A percentile compares a stretch with the other conserved stretches of the same genome.
Evolutionary conservation across 2,888 invertebrate species (phyloP).

Genomic region (Plagodis pulveraria): DNA sequence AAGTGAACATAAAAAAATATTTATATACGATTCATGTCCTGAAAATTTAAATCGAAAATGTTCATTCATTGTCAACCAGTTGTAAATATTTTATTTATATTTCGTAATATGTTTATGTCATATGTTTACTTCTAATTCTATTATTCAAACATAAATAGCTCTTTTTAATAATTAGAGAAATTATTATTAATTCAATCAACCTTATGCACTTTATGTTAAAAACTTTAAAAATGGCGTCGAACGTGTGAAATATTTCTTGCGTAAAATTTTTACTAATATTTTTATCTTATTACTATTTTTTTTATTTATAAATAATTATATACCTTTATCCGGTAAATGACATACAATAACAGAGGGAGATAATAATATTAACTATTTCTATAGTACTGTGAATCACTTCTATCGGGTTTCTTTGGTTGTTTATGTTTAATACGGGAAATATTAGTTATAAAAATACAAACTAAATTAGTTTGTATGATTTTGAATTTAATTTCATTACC

Average conservation of each 20-base stretch:
- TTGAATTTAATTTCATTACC: background rate
- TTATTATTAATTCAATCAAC: no score
- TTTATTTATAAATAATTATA: conserved; percentile 16
- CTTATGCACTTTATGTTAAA: background rate
- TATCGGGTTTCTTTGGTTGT: conserved; percentile 33
- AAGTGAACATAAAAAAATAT: no score
- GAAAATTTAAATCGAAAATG: no score
- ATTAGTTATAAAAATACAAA: background rate
- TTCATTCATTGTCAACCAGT: no score
- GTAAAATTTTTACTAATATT: conserved; percentile 9
- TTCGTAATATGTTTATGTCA: no score
- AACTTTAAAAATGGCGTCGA: no score
- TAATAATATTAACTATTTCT: conserved; percentile 21
- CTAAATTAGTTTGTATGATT: background rate
- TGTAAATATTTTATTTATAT: no score
- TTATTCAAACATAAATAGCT: no score
- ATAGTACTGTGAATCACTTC: conserved; percentile 32
- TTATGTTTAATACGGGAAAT: background rate
- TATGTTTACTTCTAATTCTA: no score
- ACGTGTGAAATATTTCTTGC: background rate
- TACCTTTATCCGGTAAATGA: conserved; percentile 20
- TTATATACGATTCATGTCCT: no score
- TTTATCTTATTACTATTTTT: conserved; percentile 13
- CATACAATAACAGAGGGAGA: conserved; percentile 13
- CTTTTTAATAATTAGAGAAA: no score